Conservation (phyloP, 2,888 invertebrate genomes). For the Erynnis tages region DNA sequence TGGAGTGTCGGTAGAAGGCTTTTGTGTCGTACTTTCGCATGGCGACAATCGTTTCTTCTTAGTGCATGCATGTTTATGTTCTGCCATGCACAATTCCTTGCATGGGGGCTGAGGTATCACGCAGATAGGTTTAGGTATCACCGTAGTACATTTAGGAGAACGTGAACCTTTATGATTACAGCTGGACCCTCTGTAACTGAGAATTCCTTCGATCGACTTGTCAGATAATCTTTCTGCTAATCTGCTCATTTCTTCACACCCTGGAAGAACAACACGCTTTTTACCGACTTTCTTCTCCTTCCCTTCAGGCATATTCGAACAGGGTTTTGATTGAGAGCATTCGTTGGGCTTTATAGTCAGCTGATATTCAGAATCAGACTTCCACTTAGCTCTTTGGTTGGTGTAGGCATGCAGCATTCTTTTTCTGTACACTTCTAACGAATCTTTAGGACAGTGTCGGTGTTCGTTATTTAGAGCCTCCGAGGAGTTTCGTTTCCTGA, state of each 20-base stretch:
- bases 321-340: slow-evolving; percentile 35
- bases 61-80: slow-evolving; percentile 38
- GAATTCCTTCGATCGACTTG: slow-evolving; percentile 41
- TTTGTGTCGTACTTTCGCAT: slow-evolving; percentile 23
- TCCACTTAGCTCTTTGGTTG: slow-evolving; percentile 49
- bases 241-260: slow-evolving; percentile 39
- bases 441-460: slow-evolving; percentile 60
- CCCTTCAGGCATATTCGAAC: slow-evolving; percentile 29
- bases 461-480: slow-evolving; percentile 31
- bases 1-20: slow-evolving; percentile 20
- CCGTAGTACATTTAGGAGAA: slow-evolving; percentile 39
- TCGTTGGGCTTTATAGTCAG: slow-evolving; percentile 21
- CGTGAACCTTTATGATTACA: slow-evolving; percentile 34
- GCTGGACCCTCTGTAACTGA: slow-evolving; percentile 40
- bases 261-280: slow-evolving; percentile 51
- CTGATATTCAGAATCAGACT: slow-evolving; percentile 28
- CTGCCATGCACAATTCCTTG: slow-evolving; percentile 35
- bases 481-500: slow-evolving; percentile 35
- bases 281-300: slow-evolving; percentile 35
- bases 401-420: slow-evolving; percentile 53
- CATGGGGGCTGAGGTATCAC: slow-evolving; percentile 41
- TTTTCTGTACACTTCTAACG: slow-evolving; percentile 57
- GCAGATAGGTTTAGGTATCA: slow-evolving; percentile 35
- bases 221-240: slow-evolving; percentile 31
- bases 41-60: slow-evolving; percentile 29